Evolutionary conservation across 2,797 vertebrate genomes (phyloP), one percentile per base, ranked within the genome.

Genomic region (Pogonophryne albipinna): DNA sequence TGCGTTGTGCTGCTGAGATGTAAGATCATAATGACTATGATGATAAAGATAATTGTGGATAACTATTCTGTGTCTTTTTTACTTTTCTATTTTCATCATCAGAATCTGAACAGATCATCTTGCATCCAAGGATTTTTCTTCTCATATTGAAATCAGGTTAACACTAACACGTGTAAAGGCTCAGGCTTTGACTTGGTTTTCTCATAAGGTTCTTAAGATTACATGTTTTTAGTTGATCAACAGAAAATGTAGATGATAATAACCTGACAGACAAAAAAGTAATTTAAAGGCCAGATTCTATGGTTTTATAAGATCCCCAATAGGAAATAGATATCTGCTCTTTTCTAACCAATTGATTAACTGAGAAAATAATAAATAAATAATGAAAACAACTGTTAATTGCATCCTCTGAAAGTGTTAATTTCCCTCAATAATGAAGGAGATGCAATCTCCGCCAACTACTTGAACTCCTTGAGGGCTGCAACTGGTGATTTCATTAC

Each of bases 41-140:
- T 52, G 85, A 94, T 92, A 93, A 94, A 92, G 60, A 90, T 76
- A 74, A 82, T 84, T 80, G 72, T 93, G 79, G 79, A 87, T 80
- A 79, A 90, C 71, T 42, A 46, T 49, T 62, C 47, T 71, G 51
- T 55, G 60, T 73, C 50, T 62, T 12, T 62, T 12, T 50, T 27
- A 41, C 16, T 4, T 9, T 74, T 85, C 45, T 70, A 7, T 79
- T 77, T 3, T 45, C 77, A 76, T 49, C 0, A 47, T 58, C 27
- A 42, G 4, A 23, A 62, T 66, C 2, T 64, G 3, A 42, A 63
- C 15, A 57, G 3, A 38, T 5, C 27, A 4, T 52, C 52, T 19
- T 11, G 60, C 0, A 4, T 13, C 7, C 13, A 47, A 11, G 20
- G 15, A 38, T 38, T 19, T 49, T 63, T 38, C 13, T 5, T 10